These are phyloP conservation scores for Muscicapa striata DNA, from an alignment of 2,797 vertebrate genomes.

Conservation along the genomic window DNA sequence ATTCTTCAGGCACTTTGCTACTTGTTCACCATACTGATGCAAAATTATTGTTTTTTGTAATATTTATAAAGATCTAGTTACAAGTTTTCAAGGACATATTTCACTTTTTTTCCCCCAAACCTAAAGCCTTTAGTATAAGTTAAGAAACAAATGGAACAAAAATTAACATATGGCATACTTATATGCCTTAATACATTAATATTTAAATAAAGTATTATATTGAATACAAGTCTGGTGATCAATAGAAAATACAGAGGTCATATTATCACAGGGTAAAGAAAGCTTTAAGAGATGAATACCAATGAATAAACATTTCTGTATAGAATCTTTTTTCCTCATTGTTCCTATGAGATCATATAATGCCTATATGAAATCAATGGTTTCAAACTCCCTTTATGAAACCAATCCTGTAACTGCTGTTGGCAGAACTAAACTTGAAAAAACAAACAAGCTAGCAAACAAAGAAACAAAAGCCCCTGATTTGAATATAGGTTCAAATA, in stretches of 20 bases:
- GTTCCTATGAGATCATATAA: background rate
- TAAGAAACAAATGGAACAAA: conserved; percentile 12
- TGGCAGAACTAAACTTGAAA: background rate
- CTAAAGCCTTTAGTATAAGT: conserved; percentile 44
- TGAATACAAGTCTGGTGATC: conserved; percentile 45
- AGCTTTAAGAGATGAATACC: conserved; percentile 51
- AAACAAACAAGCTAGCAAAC: background rate
- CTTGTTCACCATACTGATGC: conserved; percentile 78
- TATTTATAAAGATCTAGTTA: conserved; percentile 75
- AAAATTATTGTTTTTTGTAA: conserved; percentile 81
- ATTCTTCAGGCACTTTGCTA: conserved; percentile 78
- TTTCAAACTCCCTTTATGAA: conserved; percentile 36
- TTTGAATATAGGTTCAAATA: background rate
- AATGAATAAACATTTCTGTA: conserved; percentile 47
- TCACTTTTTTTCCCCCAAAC: conserved; percentile 39
- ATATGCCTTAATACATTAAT: conserved; percentile 62
- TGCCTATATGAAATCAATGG: conserved; percentile 7
- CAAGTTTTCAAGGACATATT: conserved; percentile 76
- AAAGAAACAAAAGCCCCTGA: background rate
- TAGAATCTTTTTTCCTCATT: conserved; percentile 22
- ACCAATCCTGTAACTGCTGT: background rate
- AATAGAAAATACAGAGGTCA: conserved; percentile 71
- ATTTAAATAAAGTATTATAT: conserved; percentile 60
- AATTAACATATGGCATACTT: conserved; percentile 34
- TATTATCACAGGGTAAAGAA: conserved; percentile 44